A percentile compares a stretch with the other conserved stretches of the same genome.
phyloP scores from a whole-genome alignment of 2,113 vertebrate genomes.

The Athene cunicularia region DNA sequence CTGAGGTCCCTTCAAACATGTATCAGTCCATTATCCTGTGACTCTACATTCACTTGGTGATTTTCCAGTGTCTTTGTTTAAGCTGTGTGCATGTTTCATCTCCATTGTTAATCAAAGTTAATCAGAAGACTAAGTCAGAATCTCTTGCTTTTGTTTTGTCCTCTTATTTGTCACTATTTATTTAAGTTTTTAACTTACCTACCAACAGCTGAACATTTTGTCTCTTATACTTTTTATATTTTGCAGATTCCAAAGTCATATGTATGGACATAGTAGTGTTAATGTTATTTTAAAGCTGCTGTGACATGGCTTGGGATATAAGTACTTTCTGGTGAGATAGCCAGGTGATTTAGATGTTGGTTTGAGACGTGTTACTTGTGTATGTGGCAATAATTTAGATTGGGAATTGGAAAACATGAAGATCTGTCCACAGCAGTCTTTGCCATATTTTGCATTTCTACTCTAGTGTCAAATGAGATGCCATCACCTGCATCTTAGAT shows the following conservation, averaged over 20 bases:
- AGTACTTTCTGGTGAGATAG: not conserved
- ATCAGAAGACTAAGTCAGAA: not conserved
- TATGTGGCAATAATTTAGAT: not conserved
- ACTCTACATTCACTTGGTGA: not conserved
- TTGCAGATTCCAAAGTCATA: not conserved
- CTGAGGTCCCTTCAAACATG: not conserved
- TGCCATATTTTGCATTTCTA: not conserved
- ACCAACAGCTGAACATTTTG: not conserved
- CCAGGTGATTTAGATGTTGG: not conserved
- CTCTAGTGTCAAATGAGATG: not conserved
- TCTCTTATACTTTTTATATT: not conserved
- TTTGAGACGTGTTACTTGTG: not conserved
- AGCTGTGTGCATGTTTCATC: not conserved
- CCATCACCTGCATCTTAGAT: not conserved
- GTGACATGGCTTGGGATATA: not conserved
- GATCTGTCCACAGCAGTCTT: not conserved
- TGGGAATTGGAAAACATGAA: not conserved
- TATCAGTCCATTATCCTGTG: not conserved
- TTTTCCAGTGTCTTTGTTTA: not conserved
- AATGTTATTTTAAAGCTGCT: not conserved
- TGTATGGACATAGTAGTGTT: fast-evolving
- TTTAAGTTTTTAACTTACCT: not conserved
- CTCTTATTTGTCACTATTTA: not conserved
- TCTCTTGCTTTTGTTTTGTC: not conserved
- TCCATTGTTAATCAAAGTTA: not conserved